These are phyloP conservation scores for Choristoneura fumiferana DNA, from an alignment of 1,140 invertebrate genomes.

Conservation along the genomic window DNA sequence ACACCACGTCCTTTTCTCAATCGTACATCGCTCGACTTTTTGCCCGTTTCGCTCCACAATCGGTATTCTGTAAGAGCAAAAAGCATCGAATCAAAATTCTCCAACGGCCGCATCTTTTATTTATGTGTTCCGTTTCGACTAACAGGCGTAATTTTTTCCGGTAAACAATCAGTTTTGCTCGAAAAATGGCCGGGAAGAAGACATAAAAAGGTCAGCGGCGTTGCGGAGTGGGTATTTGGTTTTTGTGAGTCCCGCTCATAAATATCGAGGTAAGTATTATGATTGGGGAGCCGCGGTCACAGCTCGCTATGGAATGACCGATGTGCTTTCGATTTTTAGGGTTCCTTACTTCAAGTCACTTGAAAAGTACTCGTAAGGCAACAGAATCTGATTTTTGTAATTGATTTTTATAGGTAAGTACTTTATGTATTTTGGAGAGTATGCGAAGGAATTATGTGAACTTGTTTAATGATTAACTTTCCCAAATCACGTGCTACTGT, in stretches of 20 bases:
- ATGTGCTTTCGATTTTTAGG: slow-evolving; percentile 35
- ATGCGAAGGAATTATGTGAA: too few relatives aligned
- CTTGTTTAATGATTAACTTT: too few relatives aligned
- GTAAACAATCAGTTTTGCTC: slow-evolving; percentile 76
- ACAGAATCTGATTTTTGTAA: too few relatives aligned
- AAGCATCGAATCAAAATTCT: slow-evolving; percentile 75
- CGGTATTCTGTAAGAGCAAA: slow-evolving; percentile 51
- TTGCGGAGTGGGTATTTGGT: slow-evolving; percentile 38
- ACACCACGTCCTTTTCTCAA: slow-evolving; percentile 68
- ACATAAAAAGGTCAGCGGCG: slow-evolving; percentile 62
- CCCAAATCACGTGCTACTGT: too few relatives aligned
- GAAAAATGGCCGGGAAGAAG: slow-evolving; percentile 74
- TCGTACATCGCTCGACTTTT: slow-evolving; percentile 64
- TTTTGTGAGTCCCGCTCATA: slow-evolving; percentile 55
- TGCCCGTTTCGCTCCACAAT: slow-evolving; percentile 46
- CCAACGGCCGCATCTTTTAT: slow-evolving; percentile 70
- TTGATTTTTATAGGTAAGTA: too few relatives aligned
- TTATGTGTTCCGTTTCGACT: slow-evolving; percentile 66
- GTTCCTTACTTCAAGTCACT: too few relatives aligned
- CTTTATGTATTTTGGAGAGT: too few relatives aligned
- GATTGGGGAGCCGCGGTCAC: slow-evolving; percentile 36
- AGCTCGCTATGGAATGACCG: slow-evolving; percentile 36
- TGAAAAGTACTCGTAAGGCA: too few relatives aligned
- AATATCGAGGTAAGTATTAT: slow-evolving; percentile 55
- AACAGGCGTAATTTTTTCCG: slow-evolving; percentile 78